These are phyloP conservation scores for Champsocephalus gunnari DNA, from an alignment of 2,797 vertebrate genomes.

Conservation along the genomic window DNA sequence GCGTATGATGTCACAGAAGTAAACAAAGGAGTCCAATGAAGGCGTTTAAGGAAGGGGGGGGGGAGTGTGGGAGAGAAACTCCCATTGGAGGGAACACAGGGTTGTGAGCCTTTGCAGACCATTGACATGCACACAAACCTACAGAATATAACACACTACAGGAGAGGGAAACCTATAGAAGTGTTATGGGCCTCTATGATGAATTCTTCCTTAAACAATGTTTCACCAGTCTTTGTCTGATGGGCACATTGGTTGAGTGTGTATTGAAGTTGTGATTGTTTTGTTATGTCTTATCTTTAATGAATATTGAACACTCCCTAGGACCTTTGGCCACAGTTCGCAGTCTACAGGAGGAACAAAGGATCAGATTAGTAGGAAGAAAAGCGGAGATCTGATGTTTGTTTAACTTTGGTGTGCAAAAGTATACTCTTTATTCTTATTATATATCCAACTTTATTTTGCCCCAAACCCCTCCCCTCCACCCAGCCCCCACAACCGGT, in stretches of 20 bases:
- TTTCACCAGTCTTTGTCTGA: neutral
- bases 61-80: too few relatives aligned
- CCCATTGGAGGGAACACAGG: too few relatives aligned
- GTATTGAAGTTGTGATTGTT: neutral
- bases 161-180: too few relatives aligned
- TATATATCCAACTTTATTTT: constrained; percentile 87
- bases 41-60: too few relatives aligned
- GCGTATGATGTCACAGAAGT: too few relatives aligned
- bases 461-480: constrained; percentile 76
- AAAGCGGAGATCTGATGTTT: constrained; percentile 78
- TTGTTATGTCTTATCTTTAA: neutral
- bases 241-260: neutral
- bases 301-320: neutral
- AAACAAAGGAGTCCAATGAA: too few relatives aligned
- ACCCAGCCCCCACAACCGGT: constrained; percentile 76
- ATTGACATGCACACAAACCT: too few relatives aligned
- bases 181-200: neutral
- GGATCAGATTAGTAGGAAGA: constrained; percentile 65
- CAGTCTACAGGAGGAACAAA: neutral
- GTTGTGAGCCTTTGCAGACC: too few relatives aligned
- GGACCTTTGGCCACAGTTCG: neutral
- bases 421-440: constrained; percentile 87
- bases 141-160: too few relatives aligned
- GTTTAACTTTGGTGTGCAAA: constrained; percentile 87
- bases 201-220: neutral